Evolutionary conservation across 1,140 invertebrate genomes (phyloP).

Genomic region (Gryllus bimaculatus): DNA sequence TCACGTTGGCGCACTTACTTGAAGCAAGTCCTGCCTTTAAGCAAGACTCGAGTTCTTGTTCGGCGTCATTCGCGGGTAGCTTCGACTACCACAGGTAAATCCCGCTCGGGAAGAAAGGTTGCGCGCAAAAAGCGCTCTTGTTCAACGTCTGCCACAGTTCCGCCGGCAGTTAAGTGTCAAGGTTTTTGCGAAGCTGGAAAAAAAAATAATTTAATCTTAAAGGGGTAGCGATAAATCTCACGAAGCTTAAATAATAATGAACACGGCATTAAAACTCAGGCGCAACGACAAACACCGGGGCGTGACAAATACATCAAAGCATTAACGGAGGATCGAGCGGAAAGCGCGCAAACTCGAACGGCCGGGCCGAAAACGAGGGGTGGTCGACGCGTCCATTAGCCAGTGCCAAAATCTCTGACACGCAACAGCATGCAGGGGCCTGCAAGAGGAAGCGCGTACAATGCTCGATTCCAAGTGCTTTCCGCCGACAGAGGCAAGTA

Average conservation of each 20-base stretch:
- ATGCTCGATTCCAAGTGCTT: too few species aligned
- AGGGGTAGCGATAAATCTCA: background rate
- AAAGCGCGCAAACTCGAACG: background rate
- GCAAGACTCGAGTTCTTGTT: background rate
- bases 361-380: background rate
- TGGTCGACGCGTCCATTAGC: background rate
- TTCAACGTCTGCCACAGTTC: background rate
- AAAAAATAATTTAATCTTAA: background rate
- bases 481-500: too few species aligned
- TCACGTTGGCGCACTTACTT: too few species aligned
- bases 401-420: background rate
- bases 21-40: background rate
- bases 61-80: background rate
- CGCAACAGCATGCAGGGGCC: background rate
- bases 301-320: constrained; percentile 4
- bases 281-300: background rate
- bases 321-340: background rate
- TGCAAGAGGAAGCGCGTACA: background rate
- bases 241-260: background rate
- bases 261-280: background rate
- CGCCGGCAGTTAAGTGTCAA: background rate
- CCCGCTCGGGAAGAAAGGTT: background rate
- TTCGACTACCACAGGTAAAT: background rate
- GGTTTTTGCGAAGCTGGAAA: background rate
- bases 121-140: background rate